Base-by-base conservation (phyloP, 2,888 invertebrate genomes). In the Micropterix aruncella region DNA sequence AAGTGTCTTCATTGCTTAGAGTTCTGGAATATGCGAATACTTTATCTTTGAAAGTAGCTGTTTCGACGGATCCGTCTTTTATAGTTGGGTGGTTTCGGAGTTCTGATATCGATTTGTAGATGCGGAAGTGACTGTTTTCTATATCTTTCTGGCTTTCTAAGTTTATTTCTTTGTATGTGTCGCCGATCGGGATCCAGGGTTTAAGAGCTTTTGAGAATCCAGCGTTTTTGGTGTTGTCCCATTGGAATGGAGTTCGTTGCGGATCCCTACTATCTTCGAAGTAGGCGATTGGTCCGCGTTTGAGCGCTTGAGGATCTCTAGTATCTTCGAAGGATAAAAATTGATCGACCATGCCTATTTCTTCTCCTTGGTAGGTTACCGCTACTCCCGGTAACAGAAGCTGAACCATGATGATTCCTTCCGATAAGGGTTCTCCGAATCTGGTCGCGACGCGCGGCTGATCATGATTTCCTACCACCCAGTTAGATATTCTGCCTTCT, bases 281-380 rank as follows among this genome's bases (percentile, higher is more conserved):
- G 12, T 27, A 27, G 27, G 5, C 27, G 5, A 7, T 12, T 7
- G 7, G 27, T 5, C 27, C 27, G 5, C 12, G 27, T 5, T 27
- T 27, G 12, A 5, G 12, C 12, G 27, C 27, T 18, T 67, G 65
- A 0, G 77, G 70, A 52, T 77, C 80, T 0, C 72, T 62, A 0
- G 77, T 77, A 44, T 79, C 71, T 4, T 71, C 63, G 62, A 69
- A 78, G 48, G 73, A 67, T 44, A 79, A 68, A 47, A 58, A 60
- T 1, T 72, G 74, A 51, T 83, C 76, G 12, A 27, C 12, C 81
- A 85, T 81, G 1, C 81, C 85, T 18, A 87, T 77, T 58, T 87
- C 86, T 54, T 87, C 85, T 1, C 87, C 89, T 54, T 90, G 86
- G 61, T 90, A 90, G 1, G 83, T 80, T 12, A 87, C 74, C 0